Evolutionary conservation across 2,797 vertebrate genomes (phyloP), one percentile per base, ranked within the genome.

Genomic region (Gadopsis bispinosus): DNA sequence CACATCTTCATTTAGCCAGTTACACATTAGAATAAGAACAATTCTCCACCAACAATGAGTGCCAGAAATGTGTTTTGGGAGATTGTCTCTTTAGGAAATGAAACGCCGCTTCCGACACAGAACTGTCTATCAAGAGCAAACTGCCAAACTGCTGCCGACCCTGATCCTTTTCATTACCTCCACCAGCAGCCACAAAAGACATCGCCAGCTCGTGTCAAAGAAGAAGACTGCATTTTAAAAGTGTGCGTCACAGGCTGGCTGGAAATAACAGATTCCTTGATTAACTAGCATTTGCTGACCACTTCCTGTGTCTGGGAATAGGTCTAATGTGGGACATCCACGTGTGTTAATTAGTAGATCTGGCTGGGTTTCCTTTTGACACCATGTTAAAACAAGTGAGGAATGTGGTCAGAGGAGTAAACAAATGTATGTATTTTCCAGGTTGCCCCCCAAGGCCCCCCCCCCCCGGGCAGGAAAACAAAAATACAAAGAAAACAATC

Each of bases 241-340:
- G 31, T 16, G 6, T 77, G 53, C 14, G 1, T 77, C 73, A 79
- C 33, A 58, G 48, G 3, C 53, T 17, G 19, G 11, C 70, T 83
- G 33, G 73, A 82, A 79, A 77, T 45, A 77, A 74, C 51, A 41
- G 5, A 41, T 59, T 55, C 26, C 39, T 20, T 41, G 51, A 76
- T 67, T 45, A 81, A n/a, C 3, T 26, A 54, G 29, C 26, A 51
- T 63, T 63, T 75, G 4, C 41, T 19, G 26, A 75, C 50, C 50
- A 66, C 39, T 48, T 47, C 26, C 63, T 66, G 20, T 47, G 33
- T 63, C 73, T 35, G 14, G 29, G 13, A 71, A n/a, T 5, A 22
- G 4, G 48, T 48, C 17, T 26, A 31, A 58, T 12, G n/a, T 55
- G 55, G 2, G 35, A 22, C 16, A 37, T 62, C 13, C 29, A 48